Percentiles rank a stretch among this genome's conserved stretches.
Evolutionary conservation across 53 echinoderm and acorn worm species (phyloP).

Genomic region (Zoroaster sp.): DNA sequence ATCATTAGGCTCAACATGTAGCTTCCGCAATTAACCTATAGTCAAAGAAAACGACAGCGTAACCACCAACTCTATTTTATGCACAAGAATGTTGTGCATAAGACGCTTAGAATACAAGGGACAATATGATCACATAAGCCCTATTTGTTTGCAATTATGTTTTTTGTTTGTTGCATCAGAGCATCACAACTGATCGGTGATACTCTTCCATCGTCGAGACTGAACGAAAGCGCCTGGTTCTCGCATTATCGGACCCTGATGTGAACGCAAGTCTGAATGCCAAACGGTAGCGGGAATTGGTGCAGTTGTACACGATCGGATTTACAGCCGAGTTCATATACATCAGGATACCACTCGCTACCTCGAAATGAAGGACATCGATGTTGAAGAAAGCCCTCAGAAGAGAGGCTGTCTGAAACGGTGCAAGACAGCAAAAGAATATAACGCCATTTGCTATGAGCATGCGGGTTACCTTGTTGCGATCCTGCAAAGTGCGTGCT

Average conservation of each 20-base stretch:
- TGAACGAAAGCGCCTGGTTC: constrained; percentile 27
- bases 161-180: neutral
- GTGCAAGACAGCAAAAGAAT: constrained; percentile 53
- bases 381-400: constrained; percentile 24
- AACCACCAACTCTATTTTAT: too few species aligned
- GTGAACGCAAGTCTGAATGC: constrained; percentile 32
- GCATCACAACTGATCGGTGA: constrained; percentile 3
- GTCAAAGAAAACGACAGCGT: too few species aligned
- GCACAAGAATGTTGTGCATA: too few species aligned
- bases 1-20: too few species aligned
- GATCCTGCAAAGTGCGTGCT: constrained; percentile 25
- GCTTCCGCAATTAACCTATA: too few species aligned
- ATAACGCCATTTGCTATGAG: constrained; percentile 50
- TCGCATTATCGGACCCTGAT: neutral
- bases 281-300: constrained; percentile 36
- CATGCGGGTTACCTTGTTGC: constrained; percentile 58
- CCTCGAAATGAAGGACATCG: neutral
- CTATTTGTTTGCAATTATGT: too few species aligned
- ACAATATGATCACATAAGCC: too few species aligned
- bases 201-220: constrained; percentile 28
- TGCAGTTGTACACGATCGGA: constrained; percentile 37
- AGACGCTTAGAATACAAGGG: too few species aligned
- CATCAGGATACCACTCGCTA: constrained; percentile 30
- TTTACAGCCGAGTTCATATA: constrained; percentile 31
- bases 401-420: constrained; percentile 39